Conservation (phyloP, 2,113 vertebrate genomes). For the Thunnus maccoyii region DNA sequence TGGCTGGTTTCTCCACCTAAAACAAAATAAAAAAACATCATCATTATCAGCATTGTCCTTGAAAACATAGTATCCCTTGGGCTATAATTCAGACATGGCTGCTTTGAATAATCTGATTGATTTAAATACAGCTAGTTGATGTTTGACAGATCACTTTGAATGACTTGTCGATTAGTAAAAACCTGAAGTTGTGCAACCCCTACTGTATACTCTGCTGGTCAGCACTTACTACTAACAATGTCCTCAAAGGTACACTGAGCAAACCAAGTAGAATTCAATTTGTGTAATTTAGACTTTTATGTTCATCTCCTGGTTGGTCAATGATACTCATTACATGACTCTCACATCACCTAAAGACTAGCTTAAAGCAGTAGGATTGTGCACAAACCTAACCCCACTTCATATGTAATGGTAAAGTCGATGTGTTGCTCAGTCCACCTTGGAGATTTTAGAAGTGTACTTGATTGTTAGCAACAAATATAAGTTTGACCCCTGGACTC, state of each 20-base stretch:
- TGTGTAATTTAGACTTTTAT: background rate
- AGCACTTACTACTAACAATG: constrained; percentile 69
- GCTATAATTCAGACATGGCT: background rate
- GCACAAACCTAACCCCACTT: constrained; percentile 17
- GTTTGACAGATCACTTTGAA: constrained; percentile 8
- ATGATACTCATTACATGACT: background rate
- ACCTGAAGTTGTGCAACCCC: constrained; percentile 55
- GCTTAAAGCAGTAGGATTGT: constrained; percentile 7
- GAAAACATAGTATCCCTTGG: too few relatives aligned
- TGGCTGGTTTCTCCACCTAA: too few relatives aligned
- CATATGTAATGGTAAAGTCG: background rate
- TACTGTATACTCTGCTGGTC: constrained; percentile 48
- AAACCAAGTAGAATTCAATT: constrained; percentile 17
- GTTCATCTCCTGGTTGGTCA: constrained; percentile 2
- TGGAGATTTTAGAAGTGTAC: background rate
- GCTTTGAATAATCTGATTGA: background rate
- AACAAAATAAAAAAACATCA: too few relatives aligned
- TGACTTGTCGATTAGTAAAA: constrained; percentile 30
- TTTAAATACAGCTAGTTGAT: constrained; percentile 26
- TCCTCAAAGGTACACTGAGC: constrained; percentile 72
- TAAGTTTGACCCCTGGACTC: constrained; percentile 19
- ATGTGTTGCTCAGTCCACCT: constrained; percentile 70
- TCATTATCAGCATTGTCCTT: too few relatives aligned
- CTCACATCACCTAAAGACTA: constrained; percentile 30
- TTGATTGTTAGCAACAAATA: background rate